A percentile compares a stretch with the other conserved stretches of the same genome.
Evolutionary conservation across 2,888 invertebrate genomes (phyloP).

Genomic region (Nymphalis c-album): DNA sequence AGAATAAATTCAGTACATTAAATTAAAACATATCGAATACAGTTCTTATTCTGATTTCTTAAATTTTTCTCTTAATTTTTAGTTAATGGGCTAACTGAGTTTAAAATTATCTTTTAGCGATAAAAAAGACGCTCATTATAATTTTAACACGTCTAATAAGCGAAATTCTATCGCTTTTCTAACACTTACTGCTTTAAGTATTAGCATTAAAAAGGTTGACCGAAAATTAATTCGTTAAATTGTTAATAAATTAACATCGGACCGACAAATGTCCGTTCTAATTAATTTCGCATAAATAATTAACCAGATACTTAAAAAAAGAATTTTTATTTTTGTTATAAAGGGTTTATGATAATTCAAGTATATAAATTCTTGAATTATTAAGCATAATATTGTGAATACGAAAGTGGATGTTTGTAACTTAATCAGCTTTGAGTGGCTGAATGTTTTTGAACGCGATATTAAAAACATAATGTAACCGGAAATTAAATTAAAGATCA

Average conservation of each 20-base stretch:
- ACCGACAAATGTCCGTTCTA: slow-evolving; percentile 26
- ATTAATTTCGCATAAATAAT: slow-evolving; percentile 38
- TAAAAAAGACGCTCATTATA: no score
- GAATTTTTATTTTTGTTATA: neutral
- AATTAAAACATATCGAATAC: no score
- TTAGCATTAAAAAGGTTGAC: slow-evolving; percentile 26
- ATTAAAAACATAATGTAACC: no score
- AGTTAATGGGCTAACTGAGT: no score
- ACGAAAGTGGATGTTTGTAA: neutral
- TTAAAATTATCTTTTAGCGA: no score
- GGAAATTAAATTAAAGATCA: no score
- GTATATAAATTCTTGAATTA: neutral
- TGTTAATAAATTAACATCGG: slow-evolving; percentile 31
- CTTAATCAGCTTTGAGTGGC: neutral
- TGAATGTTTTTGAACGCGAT: neutral
- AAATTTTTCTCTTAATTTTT: no score
- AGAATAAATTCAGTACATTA: no score
- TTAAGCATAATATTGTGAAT: neutral
- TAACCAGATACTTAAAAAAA: slow-evolving; percentile 29
- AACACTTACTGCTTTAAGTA: slow-evolving; percentile 3
- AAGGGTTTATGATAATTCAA: neutral
- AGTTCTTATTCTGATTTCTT: no score
- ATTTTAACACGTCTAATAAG: neutral
- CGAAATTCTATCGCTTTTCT: neutral
- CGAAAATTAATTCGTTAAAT: slow-evolving; percentile 16